Base-by-base conservation (phyloP, 2,888 invertebrate species). In the Meliscaeva auricollis region DNA sequence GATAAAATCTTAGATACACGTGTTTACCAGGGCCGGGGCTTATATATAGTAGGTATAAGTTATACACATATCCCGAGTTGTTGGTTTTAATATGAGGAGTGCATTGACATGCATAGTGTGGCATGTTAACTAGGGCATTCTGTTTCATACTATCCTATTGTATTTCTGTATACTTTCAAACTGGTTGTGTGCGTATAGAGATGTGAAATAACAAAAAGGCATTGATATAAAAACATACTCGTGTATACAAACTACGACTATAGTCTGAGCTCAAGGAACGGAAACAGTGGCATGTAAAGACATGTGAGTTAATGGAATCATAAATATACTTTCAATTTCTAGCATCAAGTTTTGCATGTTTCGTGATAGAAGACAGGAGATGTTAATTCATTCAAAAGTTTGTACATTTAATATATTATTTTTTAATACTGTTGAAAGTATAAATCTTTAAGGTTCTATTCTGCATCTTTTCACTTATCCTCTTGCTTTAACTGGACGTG, bases 71-170 rank as follows among this genome's bases (percentile, higher is more conserved):
- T 46, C 56, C 17, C 30, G 30, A 38, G 15, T 38, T 60, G 48
- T 46, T 46, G 32, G 3, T n/a, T 20, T 22, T 38, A 26, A 30
- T 46, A 48, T 58, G 54, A 30, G 44, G 5, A 48, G 75, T 81
- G 81, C 85, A 85, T 85, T 81, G 81, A 62, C 62, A 81, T 85
- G 76, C 76, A 79, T 74, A 64, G 41, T 30, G 62, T 70, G 66
- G 22, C 52, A 58, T 73, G 72, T 54, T 54, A 80, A 76, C 66
- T 80, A 54, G 75, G 66, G 48, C 84, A 66, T 62, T 46, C 56
- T 78, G 35, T 58, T n/a, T n/a, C 15, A 26, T 35, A n/a, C 0
- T 62, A 44, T 41, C 35, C 8, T 60, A 41, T 32, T 15, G 15
- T 54, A 17, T 17, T 9, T 48, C 9, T 17, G 1, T 48, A 13